These are phyloP conservation scores for Hypothenemus hampei DNA, from an alignment of 1,140 invertebrate species.

Conservation along the genomic window DNA sequence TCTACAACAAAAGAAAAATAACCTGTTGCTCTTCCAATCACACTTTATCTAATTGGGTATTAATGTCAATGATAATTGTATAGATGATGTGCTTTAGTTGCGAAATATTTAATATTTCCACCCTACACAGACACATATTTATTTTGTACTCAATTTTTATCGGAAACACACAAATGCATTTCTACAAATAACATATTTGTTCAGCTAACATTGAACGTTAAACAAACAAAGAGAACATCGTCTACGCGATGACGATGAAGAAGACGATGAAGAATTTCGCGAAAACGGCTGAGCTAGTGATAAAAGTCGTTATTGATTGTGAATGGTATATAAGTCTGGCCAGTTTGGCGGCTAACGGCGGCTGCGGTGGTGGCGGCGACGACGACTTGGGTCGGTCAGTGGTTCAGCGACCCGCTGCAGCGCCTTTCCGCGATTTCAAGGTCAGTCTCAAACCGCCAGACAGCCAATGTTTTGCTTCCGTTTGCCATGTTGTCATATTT, in stretches of 20 bases:
- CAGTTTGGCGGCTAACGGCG: conserved; percentile 6
- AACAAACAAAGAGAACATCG: no score
- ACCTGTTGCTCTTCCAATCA: not conserved
- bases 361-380: conserved; percentile 16
- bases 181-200: no score
- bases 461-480: conserved; percentile 25
- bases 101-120: no score
- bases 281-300: not conserved
- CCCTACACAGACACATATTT: no score
- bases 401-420: conserved; percentile 23
- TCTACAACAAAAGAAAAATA: no score
- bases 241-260: not conserved
- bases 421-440: conserved; percentile 27
- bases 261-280: not conserved
- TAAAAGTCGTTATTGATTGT: conserved; percentile 5
- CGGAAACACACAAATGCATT: no score
- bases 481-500: conserved; percentile 18
- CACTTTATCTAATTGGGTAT: conserved; percentile 1
- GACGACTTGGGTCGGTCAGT: conserved; percentile 23
- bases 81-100: no score
- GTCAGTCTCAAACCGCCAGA: conserved; percentile 21
- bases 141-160: not conserved
- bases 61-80: no score
- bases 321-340: conserved; percentile 10
- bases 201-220: no score